A percentile compares a stretch with the other conserved stretches of the same genome.
Evolutionary conservation across 1,140 invertebrate species (phyloP).

Genomic region (Aphelenchoides besseyi): DNA sequence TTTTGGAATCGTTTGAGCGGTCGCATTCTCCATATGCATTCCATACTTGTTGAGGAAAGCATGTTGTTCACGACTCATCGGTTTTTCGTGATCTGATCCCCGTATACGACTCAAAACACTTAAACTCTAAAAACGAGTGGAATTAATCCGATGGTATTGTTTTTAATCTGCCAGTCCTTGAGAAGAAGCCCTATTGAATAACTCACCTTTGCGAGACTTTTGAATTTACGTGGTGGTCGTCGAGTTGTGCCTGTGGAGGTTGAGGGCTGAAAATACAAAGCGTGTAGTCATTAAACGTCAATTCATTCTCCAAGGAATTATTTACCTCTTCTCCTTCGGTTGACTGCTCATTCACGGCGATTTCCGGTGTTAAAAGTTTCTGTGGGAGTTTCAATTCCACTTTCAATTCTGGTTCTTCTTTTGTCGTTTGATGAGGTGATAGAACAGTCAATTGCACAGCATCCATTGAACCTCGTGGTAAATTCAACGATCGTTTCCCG

Average conservation of each 20-base stretch:
- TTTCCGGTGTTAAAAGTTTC: not conserved
- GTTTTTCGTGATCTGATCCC: not conserved
- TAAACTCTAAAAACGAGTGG: not conserved
- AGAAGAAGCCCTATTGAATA: not conserved
- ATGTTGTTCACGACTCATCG: slow-evolving; percentile 38
- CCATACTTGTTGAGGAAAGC: slow-evolving; percentile 45
- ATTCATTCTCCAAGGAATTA: too few relatives aligned
- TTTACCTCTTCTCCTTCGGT: not conserved
- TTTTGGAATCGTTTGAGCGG: not conserved
- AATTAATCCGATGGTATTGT: slow-evolving; percentile 3
- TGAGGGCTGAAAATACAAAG: not conserved
- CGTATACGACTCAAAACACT: slow-evolving; percentile 11
- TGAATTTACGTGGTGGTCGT: not conserved
- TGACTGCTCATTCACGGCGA: not conserved
- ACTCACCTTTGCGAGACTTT: slow-evolving; percentile 9
- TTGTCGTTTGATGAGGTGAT: too few relatives aligned
- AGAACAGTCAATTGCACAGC: too few relatives aligned
- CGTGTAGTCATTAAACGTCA: not conserved
- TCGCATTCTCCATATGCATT: slow-evolving; percentile 24
- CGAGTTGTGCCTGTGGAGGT: not conserved
- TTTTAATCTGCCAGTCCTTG: not conserved
- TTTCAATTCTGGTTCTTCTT: not conserved
- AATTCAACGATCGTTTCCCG: not conserved
- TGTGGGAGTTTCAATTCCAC: not conserved
- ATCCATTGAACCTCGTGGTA: too few relatives aligned